Percentiles rank a stretch among this genome's conserved stretches.
These are phyloP conservation scores for Drosophila auraria DNA, from an alignment of 1,140 invertebrate species.

Conservation along the genomic window DNA sequence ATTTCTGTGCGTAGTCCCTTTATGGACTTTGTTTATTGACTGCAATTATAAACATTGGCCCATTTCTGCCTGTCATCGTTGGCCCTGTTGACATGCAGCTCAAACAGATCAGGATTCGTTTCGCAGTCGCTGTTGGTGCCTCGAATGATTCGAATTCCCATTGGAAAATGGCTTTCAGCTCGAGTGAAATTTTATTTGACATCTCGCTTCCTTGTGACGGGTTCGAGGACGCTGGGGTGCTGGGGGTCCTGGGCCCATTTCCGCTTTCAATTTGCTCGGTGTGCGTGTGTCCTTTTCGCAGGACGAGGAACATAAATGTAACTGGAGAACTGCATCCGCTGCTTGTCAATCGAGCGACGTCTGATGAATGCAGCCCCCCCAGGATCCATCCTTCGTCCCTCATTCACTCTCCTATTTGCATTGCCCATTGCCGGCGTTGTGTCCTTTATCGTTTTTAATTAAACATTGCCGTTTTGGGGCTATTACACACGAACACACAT, in stretches of 20 bases:
- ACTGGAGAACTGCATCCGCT: conserved; percentile 47
- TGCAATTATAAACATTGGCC: conserved; percentile 46
- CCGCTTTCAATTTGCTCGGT: conserved; percentile 49
- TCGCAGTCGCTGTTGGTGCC: conserved; percentile 4
- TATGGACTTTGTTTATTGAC: conserved; percentile 34
- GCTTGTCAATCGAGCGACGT: conserved; percentile 37
- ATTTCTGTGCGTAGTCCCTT: neutral
- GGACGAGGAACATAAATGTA: conserved; percentile 37
- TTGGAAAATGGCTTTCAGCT: conserved; percentile 44
- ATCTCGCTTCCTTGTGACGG: conserved; percentile 20
- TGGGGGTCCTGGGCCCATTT: conserved; percentile 25
- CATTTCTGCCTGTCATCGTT: conserved; percentile 27
- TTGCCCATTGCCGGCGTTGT: conserved; percentile 46
- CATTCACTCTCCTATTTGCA: conserved; percentile 56
- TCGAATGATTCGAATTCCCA: conserved; percentile 39
- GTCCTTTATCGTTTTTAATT: conserved; percentile 77
- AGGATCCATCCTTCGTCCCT: no score
- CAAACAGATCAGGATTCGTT: conserved; percentile 42
- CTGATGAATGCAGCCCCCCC: conserved; percentile 37
- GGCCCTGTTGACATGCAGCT: neutral
- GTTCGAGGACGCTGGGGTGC: neutral
- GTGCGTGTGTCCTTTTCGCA: conserved; percentile 29
- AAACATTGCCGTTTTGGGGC: conserved; percentile 75
- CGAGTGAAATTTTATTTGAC: conserved; percentile 56
- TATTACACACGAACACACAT: conserved; percentile 43